These are phyloP conservation scores for Acrossocheilus wenchowensis DNA, from an alignment of 2,797 vertebrate species.

Conservation along the genomic window DNA sequence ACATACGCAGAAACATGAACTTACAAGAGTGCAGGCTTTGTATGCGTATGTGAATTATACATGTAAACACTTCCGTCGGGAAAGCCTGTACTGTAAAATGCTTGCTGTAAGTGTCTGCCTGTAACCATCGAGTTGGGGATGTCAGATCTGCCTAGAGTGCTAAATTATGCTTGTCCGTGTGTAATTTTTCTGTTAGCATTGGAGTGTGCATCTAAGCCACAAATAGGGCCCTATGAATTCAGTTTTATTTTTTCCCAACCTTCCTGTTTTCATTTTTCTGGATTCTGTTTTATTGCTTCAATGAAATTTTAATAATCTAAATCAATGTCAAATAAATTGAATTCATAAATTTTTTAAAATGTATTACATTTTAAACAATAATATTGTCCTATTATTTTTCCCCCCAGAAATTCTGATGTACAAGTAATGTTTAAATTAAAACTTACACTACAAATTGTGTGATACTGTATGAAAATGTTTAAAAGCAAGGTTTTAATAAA, in stretches of 20 bases:
- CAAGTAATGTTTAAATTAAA: neutral
- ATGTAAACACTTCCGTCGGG: conserved; percentile 49
- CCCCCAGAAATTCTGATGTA: neutral
- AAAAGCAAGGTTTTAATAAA: neutral
- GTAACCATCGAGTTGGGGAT: conserved; percentile 10
- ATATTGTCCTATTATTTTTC: neutral
- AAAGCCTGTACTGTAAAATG: conserved; percentile 52
- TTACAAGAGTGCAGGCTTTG: conserved; percentile 48
- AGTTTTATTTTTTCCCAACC: neutral
- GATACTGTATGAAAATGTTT: neutral
- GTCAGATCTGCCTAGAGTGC: conserved; percentile 35
- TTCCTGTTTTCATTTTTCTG: neutral
- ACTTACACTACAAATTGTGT: neutral
- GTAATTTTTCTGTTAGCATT: conserved; percentile 12
- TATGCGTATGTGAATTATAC: conserved; percentile 58
- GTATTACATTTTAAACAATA: neutral
- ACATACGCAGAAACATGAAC: conserved; percentile 32
- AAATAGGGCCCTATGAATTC: neutral
- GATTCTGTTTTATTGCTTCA: neutral
- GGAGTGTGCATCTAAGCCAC: conserved; percentile 12
- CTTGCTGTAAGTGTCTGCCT: conserved; percentile 49
- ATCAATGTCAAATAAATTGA: neutral
- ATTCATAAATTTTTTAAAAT: neutral
- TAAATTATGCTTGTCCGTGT: conserved; percentile 27
- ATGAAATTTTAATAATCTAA: neutral